phyloP scores from a whole-genome alignment of 1,140 invertebrate species.

The Gryon sp. region DNA sequence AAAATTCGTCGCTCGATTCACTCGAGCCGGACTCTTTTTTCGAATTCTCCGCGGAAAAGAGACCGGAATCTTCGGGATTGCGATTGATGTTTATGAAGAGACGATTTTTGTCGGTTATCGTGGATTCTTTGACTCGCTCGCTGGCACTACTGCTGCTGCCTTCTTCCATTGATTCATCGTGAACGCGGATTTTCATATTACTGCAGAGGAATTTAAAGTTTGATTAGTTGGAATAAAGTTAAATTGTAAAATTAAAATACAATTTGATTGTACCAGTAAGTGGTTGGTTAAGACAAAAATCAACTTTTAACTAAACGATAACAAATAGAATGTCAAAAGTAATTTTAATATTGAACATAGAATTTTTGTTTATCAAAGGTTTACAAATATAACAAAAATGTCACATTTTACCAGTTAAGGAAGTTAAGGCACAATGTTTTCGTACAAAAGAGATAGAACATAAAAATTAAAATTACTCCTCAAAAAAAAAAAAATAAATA shows the following conservation, averaged over 20 bases:
- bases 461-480: no score
- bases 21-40: conserved; percentile 78
- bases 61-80: conserved; percentile 76
- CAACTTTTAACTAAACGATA: no score
- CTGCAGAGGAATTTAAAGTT: conserved; percentile 10
- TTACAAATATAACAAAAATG: no score
- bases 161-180: conserved; percentile 52
- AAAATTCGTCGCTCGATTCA: conserved; percentile 77
- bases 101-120: conserved; percentile 49
- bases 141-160: conserved; percentile 51
- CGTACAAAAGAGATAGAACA: no score
- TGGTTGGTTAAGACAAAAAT: no score
- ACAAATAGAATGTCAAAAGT: no score
- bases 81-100: conserved; percentile 72
- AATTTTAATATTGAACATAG: no score
- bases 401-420: no score
- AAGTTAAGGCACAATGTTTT: no score
- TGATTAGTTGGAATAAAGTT: not conserved
- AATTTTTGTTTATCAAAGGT: no score
- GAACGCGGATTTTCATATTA: conserved; percentile 36
- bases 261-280: no score
- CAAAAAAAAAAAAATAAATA: no score
- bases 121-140: conserved; percentile 34
- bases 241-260: conserved; percentile 5
- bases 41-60: conserved; percentile 76